Conservation (phyloP, 2,797 vertebrate species). For the Setipinna tenuifilis region DNA sequence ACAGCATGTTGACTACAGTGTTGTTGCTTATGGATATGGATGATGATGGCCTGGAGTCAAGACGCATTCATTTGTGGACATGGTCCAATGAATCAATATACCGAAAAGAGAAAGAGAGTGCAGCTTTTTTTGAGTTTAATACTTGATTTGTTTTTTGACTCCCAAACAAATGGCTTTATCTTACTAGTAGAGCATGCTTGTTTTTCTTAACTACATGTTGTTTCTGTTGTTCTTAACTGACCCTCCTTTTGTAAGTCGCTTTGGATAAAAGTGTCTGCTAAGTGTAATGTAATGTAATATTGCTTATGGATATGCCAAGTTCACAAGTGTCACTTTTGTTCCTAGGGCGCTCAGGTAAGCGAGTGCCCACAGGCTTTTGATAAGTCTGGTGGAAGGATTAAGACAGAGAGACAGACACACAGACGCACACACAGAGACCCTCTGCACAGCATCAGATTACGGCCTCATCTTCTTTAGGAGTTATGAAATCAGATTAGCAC, state of each 20-base stretch:
- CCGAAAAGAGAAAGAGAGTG: too few relatives aligned
- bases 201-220: not conserved
- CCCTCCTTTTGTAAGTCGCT: too few relatives aligned
- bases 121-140: too few relatives aligned
- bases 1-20: not conserved
- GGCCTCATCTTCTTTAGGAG: constrained; percentile 65
- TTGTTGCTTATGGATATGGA: not conserved
- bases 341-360: constrained; percentile 55
- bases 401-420: constrained; percentile 34
- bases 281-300: too few relatives aligned
- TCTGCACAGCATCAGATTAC: constrained; percentile 70
- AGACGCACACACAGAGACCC: constrained; percentile 32
- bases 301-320: not conserved
- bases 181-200: too few relatives aligned
- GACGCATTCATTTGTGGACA: too few relatives aligned
- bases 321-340: constrained; percentile 29
- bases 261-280: too few relatives aligned
- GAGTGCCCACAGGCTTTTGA: constrained; percentile 51
- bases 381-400: constrained; percentile 67
- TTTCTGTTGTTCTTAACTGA: too few relatives aligned
- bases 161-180: too few relatives aligned
- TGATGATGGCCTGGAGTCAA: too few relatives aligned
- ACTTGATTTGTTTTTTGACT: too few relatives aligned
- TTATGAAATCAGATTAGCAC: constrained; percentile 77
- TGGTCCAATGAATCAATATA: too few relatives aligned